Base-by-base conservation (phyloP, 2,797 vertebrate species). In the Leptodactylus fallax region DNA sequence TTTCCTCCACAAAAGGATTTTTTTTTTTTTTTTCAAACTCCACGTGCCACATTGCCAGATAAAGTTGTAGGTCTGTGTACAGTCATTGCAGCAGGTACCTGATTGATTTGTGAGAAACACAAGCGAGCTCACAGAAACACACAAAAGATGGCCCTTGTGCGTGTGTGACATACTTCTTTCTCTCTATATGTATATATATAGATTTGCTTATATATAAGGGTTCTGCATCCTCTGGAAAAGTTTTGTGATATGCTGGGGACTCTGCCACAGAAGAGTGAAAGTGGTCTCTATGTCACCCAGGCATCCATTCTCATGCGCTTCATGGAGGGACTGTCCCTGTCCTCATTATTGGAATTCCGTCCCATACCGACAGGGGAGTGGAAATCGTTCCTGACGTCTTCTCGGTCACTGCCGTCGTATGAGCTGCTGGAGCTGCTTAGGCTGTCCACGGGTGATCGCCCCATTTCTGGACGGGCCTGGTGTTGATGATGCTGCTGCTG, bases 381-480 rank as follows among this genome's bases (percentile, higher is more conserved):
- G 95, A 99, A 99, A 91, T 99, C 98, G 0, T 93, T 94, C 79
- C 98, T 93, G 0, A 97, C 97, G 81, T 99, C 98, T 90, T 99
- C 98, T 0, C 98, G 97, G 82, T 99, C 98, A 25, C 98, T 99
- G 93, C 98, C 98, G 0, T 99, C 98, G 0, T 99, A 99, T 3
- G 98, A 99, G 94, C 98, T 99, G 95, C 98, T 99, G 36, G 98
- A 99, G 92, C 98, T 99, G 95, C 98, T 99, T 92, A 99, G 97
- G 93, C 98, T 99, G 96, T 99, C 98, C 16, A 97, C 97, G 0
- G 98, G 98, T 2, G 98, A 99, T 90, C 98, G 97, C 85, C 98
- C 98, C 96, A 98, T 93, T 77, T 99, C 98, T 92, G 97, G 97
- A 83, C 98, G 96, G 49, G 93, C 91, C 67, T 94, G 96, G 67